These are phyloP conservation scores for Drosophila insularis DNA, from an alignment of 1,140 invertebrate genomes.

Conservation along the genomic window DNA sequence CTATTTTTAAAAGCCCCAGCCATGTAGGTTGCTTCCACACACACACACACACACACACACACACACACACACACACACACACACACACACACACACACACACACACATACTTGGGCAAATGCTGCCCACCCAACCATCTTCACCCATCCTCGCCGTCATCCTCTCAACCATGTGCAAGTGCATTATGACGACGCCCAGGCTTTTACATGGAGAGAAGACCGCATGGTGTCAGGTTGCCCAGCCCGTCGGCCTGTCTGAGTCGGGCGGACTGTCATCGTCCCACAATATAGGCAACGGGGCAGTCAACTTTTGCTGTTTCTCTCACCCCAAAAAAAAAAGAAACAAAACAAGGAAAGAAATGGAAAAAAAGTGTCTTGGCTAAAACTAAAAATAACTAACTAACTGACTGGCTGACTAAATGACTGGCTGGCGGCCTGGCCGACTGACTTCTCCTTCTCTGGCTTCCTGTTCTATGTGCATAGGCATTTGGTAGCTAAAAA, in stretches of 20 bases:
- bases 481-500: constrained; percentile 25
- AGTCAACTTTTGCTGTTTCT: constrained; percentile 58
- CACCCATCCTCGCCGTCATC: constrained; percentile 11
- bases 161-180: constrained; percentile 44
- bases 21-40: constrained; percentile 54
- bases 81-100: constrained; percentile 1
- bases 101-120: not conserved
- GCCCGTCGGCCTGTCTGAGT: constrained; percentile 24
- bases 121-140: constrained; percentile 1
- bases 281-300: constrained; percentile 43
- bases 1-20: constrained; percentile 56
- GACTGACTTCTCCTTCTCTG: constrained; percentile 20
- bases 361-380: constrained; percentile 45
- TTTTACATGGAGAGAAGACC: constrained; percentile 41
- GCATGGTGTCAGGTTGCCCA: constrained; percentile 52
- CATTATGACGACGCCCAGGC: constrained; percentile 44
- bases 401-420: constrained; percentile 7
- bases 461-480: constrained; percentile 60
- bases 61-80: not conserved
- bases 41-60: not conserved
- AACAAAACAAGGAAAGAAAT: not conserved
- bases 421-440: constrained; percentile 38
- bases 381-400: constrained; percentile 61
- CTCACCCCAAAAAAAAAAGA: constrained; percentile 1
- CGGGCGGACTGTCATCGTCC: constrained; percentile 35